Evolutionary conservation across 2,113 vertebrate genomes (phyloP), one percentile per base, ranked within the genome.

Genomic region (Elephas maximus): DNA sequence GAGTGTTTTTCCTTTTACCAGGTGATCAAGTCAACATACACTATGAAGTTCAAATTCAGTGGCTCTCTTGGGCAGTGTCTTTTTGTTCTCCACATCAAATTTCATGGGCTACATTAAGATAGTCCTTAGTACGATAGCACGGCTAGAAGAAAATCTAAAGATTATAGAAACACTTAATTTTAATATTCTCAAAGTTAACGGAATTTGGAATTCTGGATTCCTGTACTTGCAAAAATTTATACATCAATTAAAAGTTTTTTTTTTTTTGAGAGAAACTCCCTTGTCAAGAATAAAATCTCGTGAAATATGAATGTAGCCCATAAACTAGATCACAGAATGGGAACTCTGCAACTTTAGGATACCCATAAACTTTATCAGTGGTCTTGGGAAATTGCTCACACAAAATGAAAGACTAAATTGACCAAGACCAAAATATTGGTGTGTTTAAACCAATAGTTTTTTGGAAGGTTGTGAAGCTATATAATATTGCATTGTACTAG

Each of bases 51-150:
- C 90, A 96, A 67, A 91, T 60, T 79, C 63, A 93, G 92, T 15
- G 91, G 74, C 94, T 95, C 65, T 97, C 65, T 88, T 96, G 94
- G 92, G 63, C 41, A 88, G 73, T 96, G 91, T 97, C 91, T 81
- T 78, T 96, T 93, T 97, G 81, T 96, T 86, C 21, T 87, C 45
- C 71, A 91, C 17, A 65, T 88, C 53, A 81, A 71, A 94, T 89
- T 96, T 94, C 88, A 92, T 88, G 77, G 30, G 88, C 37, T 91
- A 82, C 63, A 77, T 96, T 97, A 95, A 83, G 74, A 76, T 3
- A 87, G 48, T 83, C 44, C 74, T 91, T 90, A 95, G 77, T 88
- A 76, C 3, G 97, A 94, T 26, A 93, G 10, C 30, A 69, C 95
- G 90, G 91, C 48, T 92, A 97, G 95, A 78, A 90, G 91, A 79